phyloP scores from a whole-genome alignment of 2,888 invertebrate genomes.

The Leptinotarsa juncta region DNA sequence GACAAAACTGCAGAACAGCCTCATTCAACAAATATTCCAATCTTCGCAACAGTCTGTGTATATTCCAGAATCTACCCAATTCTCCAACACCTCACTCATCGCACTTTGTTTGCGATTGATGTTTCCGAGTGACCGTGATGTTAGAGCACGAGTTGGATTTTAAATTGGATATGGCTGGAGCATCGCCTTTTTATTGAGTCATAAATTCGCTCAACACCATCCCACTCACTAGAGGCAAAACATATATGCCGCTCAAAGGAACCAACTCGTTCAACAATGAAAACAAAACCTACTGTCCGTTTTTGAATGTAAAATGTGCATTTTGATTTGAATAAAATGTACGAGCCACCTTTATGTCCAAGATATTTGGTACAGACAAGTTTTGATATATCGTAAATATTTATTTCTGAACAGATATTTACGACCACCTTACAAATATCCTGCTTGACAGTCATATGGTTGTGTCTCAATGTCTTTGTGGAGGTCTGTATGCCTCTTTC shows the following conservation, averaged over 20 bases:
- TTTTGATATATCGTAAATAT: too few species aligned
- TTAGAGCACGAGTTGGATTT: constrained; percentile 41
- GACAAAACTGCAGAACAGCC: too few species aligned
- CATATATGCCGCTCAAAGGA: neutral
- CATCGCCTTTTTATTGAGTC: constrained; percentile 36
- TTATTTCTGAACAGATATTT: too few species aligned
- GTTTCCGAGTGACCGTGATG: constrained; percentile 29
- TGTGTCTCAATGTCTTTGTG: too few species aligned
- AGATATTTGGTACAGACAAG: neutral
- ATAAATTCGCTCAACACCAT: constrained; percentile 33
- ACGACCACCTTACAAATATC: too few species aligned
- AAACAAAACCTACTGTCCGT: neutral
- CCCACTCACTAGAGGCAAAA: constrained; percentile 28
- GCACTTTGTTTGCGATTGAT: constrained; percentile 9
- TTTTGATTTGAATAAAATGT: neutral
- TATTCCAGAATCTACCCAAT: neutral
- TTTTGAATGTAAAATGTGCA: neutral
- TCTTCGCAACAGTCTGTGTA: too few species aligned
- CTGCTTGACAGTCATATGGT: too few species aligned
- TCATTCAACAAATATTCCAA: too few species aligned
- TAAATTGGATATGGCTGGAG: constrained; percentile 34
- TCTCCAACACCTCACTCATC: neutral
- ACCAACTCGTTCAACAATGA: neutral
- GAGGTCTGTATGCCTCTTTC: too few species aligned
- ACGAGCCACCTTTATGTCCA: neutral